These are phyloP conservation scores for Scolopax bukidnonensis DNA, from an alignment of 2,797 vertebrate genomes.

Conservation along the genomic window DNA sequence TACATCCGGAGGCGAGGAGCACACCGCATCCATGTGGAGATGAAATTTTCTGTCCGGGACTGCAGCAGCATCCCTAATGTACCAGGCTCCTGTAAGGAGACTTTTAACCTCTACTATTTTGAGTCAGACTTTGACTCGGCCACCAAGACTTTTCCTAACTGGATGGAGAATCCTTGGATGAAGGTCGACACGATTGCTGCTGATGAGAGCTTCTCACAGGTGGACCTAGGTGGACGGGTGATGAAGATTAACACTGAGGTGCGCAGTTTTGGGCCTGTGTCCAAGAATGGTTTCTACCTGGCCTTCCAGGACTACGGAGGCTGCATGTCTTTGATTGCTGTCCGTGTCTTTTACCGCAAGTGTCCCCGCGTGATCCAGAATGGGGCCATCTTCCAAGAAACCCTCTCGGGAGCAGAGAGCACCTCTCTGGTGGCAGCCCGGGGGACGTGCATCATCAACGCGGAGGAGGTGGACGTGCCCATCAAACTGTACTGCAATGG, in stretches of 20 bases:
- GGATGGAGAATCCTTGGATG: constrained; percentile 98
- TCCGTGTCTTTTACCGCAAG: constrained; percentile 93
- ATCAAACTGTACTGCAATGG: constrained; percentile 97
- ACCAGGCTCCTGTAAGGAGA: constrained; percentile 97
- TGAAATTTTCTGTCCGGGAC: constrained; percentile 96
- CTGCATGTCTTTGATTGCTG: constrained; percentile 96
- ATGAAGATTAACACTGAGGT: constrained; percentile 98
- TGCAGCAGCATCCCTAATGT: constrained; percentile 95
- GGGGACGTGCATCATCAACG: constrained; percentile 90
- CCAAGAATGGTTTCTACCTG: constrained; percentile 91
- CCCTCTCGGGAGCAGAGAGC: constrained; percentile 93
- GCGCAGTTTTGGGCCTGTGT: constrained; percentile 93
- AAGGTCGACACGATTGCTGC: constrained; percentile 97
- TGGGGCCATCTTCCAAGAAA: constrained; percentile 90
- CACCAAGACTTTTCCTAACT: constrained; percentile 86
- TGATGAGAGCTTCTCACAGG: constrained; percentile 96
- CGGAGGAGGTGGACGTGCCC: constrained; percentile 95
- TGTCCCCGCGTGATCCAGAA: constrained; percentile 90
- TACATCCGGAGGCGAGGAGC: constrained; percentile 89
- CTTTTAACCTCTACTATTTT: constrained; percentile 95
- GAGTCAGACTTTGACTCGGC: constrained; percentile 89
- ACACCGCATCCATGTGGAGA: constrained; percentile 95
- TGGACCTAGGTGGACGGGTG: constrained; percentile 91
- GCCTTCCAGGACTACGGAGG: constrained; percentile 97
- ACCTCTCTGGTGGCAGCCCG: constrained; percentile 92